Evolutionary conservation across 2,888 invertebrate species (phyloP).

Genomic region (Bugulina stolonifera): DNA sequence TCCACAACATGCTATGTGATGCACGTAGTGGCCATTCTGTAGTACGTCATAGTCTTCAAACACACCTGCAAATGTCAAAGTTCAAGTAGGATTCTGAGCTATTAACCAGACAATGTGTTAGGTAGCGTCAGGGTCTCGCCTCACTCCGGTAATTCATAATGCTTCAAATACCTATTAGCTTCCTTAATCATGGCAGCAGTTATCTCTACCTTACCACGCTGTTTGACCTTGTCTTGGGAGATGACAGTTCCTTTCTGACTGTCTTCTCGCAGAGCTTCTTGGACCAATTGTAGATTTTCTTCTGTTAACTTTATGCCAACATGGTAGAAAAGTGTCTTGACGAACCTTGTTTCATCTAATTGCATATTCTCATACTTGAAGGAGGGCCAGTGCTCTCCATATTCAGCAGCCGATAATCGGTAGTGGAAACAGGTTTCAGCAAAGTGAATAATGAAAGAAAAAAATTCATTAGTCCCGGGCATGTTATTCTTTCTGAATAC

Average conservation of each 20-base stretch:
- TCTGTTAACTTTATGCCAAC: not conserved
- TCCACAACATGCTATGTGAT: too few species aligned
- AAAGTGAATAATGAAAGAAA: not conserved
- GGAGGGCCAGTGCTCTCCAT: not conserved
- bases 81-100: too few species aligned
- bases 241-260: not conserved
- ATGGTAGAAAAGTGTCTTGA: not conserved
- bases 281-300: not conserved
- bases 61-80: too few species aligned
- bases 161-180: not conserved
- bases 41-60: too few species aligned
- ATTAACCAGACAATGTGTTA: not conserved
- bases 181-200: not conserved
- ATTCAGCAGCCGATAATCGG: not conserved
- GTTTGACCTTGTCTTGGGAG: not conserved
- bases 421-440: constrained; percentile 5
- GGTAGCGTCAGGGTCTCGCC: not conserved
- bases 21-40: too few species aligned
- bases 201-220: not conserved
- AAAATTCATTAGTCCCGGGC: not conserved
- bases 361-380: not conserved
- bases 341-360: not conserved
- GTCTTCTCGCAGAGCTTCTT: not conserved
- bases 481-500: not conserved
- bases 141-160: not conserved